phyloP scores from a whole-genome alignment of 2,888 invertebrate species.

The Dione juno region DNA sequence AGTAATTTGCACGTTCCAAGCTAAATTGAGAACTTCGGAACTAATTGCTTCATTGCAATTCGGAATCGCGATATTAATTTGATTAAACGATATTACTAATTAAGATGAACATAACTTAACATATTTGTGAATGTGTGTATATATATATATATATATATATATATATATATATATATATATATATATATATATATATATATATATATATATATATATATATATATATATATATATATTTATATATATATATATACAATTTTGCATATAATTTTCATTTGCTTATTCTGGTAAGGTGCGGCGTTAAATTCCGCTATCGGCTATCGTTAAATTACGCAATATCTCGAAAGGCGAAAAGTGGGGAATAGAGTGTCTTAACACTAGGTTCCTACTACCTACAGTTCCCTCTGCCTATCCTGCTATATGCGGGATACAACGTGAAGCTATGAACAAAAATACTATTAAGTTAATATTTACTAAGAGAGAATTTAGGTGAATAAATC shows the following conservation, averaged over 20 bases:
- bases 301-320: not conserved
- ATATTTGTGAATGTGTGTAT: not conserved
- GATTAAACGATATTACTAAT: conserved; percentile 3
- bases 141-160: no score
- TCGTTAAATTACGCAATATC: not conserved
- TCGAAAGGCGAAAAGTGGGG: not conserved
- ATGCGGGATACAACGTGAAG: not conserved
- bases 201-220: no score
- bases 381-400: not conserved
- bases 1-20: conserved; percentile 37
- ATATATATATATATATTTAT: no score
- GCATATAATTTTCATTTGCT: no score
- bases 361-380: not conserved
- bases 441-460: not conserved
- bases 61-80: conserved; percentile 28
- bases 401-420: not conserved
- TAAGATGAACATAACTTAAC: conserved; percentile 13
- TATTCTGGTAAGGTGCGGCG: not conserved
- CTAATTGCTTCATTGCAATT: conserved; percentile 39
- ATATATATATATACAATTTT: no score
- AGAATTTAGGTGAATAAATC: no score
- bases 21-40: conserved; percentile 34
- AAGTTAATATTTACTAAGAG: no score
- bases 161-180: no score
- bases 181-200: no score